A percentile compares a stretch with the other conserved stretches of the same genome.
phyloP scores from a whole-genome alignment of 2,797 vertebrate genomes.

The Liasis olivaceus region DNA sequence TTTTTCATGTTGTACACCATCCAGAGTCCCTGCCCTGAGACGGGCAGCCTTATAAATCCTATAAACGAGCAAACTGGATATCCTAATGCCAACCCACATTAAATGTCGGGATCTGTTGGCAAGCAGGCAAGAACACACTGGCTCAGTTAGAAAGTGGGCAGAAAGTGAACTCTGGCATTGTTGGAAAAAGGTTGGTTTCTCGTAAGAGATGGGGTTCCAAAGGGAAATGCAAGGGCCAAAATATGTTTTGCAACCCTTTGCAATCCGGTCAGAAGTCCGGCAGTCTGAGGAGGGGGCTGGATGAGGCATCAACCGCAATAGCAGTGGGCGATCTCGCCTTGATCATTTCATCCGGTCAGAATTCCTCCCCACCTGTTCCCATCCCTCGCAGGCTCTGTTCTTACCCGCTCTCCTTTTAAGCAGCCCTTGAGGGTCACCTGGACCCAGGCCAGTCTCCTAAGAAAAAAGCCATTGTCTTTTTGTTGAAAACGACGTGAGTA shows the following conservation, averaged over 20 bases:
- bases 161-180: not conserved
- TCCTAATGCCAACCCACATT: not conserved
- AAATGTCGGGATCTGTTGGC: not conserved
- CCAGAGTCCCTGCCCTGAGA: not conserved
- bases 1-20: not conserved
- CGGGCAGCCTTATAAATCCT: not conserved
- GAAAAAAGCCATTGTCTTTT: not conserved
- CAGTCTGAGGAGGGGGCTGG: not conserved
- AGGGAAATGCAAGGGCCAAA: not conserved
- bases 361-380: not conserved
- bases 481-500: slow-evolving; percentile 4
- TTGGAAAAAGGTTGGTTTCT: not conserved
- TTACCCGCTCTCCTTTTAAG: not conserved
- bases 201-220: not conserved
- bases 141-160: not conserved
- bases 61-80: not conserved
- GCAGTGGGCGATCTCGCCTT: not conserved
- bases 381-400: not conserved
- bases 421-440: not conserved
- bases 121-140: not conserved
- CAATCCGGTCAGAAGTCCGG: not conserved
- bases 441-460: not conserved
- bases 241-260: not conserved
- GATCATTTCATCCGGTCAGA: not conserved
- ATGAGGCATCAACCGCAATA: not conserved